These are phyloP conservation scores for Tenebrosternarchus preto DNA, from an alignment of 2,113 vertebrate genomes.

Conservation along the genomic window DNA sequence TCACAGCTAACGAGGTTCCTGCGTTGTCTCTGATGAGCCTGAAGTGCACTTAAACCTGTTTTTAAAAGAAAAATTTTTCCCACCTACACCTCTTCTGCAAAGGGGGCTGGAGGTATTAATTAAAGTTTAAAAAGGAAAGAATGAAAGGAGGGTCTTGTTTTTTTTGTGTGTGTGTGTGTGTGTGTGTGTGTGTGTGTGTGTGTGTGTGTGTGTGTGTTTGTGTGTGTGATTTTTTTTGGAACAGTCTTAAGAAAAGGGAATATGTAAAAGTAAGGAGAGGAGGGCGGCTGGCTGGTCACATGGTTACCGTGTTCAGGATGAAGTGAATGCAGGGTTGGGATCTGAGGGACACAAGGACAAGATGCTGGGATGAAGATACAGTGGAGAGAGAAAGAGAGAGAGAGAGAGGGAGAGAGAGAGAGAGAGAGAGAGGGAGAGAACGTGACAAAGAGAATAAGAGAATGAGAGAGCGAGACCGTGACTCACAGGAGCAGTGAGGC, in stretches of 20 bases:
- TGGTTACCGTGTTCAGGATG: slow-evolving; percentile 16
- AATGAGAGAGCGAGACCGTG: slow-evolving; percentile 7
- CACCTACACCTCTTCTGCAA: slow-evolving; percentile 49
- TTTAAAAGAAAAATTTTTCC: too few relatives aligned
- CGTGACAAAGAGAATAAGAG: neutral
- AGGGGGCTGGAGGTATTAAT: slow-evolving; percentile 46
- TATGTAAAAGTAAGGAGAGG: slow-evolving; percentile 30
- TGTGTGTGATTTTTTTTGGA: too few relatives aligned
- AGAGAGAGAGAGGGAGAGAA: slow-evolving; percentile 43
- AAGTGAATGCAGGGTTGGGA: slow-evolving; percentile 18
- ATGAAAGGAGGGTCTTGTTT: neutral
- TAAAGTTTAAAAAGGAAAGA: slow-evolving; percentile 40
- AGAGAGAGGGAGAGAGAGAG: neutral
- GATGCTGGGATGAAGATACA: neutral
- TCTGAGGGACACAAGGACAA: neutral
- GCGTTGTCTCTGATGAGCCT: slow-evolving; percentile 44
- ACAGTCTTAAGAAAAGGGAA: neutral
- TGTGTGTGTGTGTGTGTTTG: too few relatives aligned
- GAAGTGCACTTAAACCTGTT: slow-evolving; percentile 45
- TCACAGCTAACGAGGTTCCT: slow-evolving; percentile 60
- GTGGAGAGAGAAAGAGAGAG: slow-evolving; percentile 41
- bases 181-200: too few relatives aligned
- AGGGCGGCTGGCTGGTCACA: slow-evolving; percentile 27
- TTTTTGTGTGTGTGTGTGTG: too few relatives aligned
- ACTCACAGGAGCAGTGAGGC: slow-evolving; percentile 53